A percentile compares a stretch with the other conserved stretches of the same genome.
Evolutionary conservation across 2,113 vertebrate species (phyloP).

Genomic region (Reinhardtius hippoglossoides): DNA sequence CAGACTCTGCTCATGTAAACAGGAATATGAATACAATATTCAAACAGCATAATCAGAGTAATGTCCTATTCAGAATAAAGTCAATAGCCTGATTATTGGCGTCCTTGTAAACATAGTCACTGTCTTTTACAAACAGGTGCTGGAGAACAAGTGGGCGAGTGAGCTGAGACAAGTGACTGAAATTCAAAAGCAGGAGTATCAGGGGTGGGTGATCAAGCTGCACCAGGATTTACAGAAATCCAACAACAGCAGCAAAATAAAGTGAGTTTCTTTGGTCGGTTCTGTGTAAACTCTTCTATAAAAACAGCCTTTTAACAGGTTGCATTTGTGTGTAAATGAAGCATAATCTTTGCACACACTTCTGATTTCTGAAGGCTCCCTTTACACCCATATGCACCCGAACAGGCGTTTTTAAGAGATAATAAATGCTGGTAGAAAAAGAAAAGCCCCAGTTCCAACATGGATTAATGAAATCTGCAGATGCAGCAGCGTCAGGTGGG

Average conservation of each 20-base stretch:
- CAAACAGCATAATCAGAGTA: not conserved
- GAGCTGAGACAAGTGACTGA: slow-evolving; percentile 93
- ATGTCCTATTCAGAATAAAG: not conserved
- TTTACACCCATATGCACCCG: not conserved
- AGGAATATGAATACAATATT: too few species aligned
- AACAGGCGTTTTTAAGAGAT: slow-evolving; percentile 2
- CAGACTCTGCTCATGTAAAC: too few species aligned
- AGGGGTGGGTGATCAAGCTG: slow-evolving; percentile 97
- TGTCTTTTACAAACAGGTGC: slow-evolving; percentile 79
- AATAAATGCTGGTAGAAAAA: slow-evolving; percentile 3
- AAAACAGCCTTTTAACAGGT: not conserved
- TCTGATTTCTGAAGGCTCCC: not conserved
- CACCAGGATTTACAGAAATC: slow-evolving; percentile 96
- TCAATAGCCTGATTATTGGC: not conserved
- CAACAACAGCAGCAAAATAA: slow-evolving; percentile 92
- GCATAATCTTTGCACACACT: not conserved
- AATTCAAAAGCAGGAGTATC: slow-evolving; percentile 98
- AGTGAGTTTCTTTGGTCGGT: slow-evolving; percentile 75
- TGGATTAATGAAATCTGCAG: slow-evolving; percentile 9
- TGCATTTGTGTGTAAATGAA: not conserved
- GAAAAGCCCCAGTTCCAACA: slow-evolving; percentile 12
- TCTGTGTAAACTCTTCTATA: not conserved
- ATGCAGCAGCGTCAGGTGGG: not conserved
- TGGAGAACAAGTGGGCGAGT: slow-evolving; percentile 96
- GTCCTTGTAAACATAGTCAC: not conserved